phyloP scores from a whole-genome alignment of 2,888 invertebrate genomes.

The Agrotis exclamationis region DNA sequence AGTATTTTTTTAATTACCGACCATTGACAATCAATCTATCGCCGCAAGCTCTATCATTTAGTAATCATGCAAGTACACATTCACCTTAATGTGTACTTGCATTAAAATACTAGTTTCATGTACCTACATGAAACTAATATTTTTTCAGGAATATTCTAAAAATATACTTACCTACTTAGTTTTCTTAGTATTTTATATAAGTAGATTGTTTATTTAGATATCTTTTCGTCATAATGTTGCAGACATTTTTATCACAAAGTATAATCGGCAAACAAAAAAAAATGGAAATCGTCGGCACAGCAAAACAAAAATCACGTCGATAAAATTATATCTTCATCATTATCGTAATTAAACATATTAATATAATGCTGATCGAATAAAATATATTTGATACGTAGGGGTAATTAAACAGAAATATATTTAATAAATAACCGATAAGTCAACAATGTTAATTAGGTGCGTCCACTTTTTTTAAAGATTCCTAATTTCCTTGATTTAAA shows the following conservation, averaged over 20 bases:
- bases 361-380: constrained; percentile 3
- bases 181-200: background rate
- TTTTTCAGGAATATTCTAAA: too few species aligned
- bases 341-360: constrained; percentile 3
- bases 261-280: constrained; percentile 8
- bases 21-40: background rate
- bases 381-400: background rate
- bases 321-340: background rate
- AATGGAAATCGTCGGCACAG: too few species aligned
- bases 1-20: background rate
- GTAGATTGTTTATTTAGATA: too few species aligned
- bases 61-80: too few species aligned
- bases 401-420: background rate
- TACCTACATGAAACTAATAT: too few species aligned
- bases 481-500: constrained; percentile 1
- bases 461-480: background rate
- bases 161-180: background rate
- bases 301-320: background rate
- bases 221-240: background rate
- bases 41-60: background rate
- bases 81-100: too few species aligned
- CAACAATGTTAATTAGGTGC: constrained; percentile 13
- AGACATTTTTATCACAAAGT: background rate
- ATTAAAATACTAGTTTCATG: too few species aligned
- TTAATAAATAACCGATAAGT: constrained; percentile 14